Percentiles rank a stretch among this genome's conserved stretches.
Evolutionary conservation across 2,797 vertebrate genomes (phyloP).

Genomic region (Scomberomorus guttatus): DNA sequence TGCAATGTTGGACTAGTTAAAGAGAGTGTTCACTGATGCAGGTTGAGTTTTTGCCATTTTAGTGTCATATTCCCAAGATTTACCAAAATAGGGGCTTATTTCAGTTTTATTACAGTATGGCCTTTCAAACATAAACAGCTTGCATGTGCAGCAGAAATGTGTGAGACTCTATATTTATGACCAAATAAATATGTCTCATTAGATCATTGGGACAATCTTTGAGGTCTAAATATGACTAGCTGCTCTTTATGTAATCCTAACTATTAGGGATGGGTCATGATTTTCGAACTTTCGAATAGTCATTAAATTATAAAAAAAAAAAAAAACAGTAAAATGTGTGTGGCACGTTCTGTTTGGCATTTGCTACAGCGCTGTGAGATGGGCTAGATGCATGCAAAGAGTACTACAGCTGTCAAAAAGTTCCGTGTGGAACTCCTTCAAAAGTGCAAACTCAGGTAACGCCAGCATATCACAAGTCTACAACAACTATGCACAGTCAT

Average conservation of each 20-base stretch:
- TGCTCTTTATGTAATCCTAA: slow-evolving; percentile 21
- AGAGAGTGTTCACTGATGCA: background rate
- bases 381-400: no score
- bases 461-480: no score
- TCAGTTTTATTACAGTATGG: background rate
- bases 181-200: slow-evolving; percentile 17
- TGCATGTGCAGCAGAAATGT: background rate
- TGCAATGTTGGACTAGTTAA: background rate
- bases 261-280: no score
- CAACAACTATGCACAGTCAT: no score
- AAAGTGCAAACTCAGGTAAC: no score
- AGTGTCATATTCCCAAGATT: background rate
- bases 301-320: no score
- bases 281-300: no score
- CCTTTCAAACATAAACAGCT: slow-evolving; percentile 19
- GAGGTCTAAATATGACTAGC: slow-evolving; percentile 27
- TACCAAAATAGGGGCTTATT: slow-evolving; percentile 1
- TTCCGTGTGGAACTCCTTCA: no score
- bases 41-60: background rate
- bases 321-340: no score
- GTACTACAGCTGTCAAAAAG: no score
- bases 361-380: no score
- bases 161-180: background rate
- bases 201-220: slow-evolving; percentile 22
- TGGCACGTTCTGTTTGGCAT: no score